Evolutionary conservation across 2,113 vertebrate species (phyloP), one percentile per base, ranked within the genome.

Genomic region (Oncorhynchus clarkii): DNA sequence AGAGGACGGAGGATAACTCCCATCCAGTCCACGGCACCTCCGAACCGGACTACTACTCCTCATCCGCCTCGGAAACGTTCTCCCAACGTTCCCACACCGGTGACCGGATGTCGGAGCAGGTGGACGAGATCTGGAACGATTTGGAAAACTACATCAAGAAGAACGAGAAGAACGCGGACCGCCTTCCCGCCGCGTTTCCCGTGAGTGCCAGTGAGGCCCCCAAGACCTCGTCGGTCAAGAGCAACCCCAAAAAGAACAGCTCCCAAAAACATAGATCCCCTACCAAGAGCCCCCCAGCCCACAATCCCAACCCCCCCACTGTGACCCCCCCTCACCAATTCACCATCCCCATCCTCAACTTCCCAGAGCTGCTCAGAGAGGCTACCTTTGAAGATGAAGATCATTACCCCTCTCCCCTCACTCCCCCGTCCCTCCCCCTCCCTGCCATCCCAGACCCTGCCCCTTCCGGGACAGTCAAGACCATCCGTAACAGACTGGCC

Each of bases 121-220:
- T 97, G 0, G 96, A 99, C 2, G 96, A 98, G 87, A 98, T 99
- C 88, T 99, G 98, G 97, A 97, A 96, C 1, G 98, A 99, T 78
- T 87, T 99, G 74, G 98, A 99, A 89, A 98, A 98, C 84, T 99
- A 99, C 89, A 99, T 99, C 86, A 97, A 96, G 88, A 95, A 92
- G 85, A 99, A 98, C 5, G 96, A 99, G 82, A 98, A 96, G 88
- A 96, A 96, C 68, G 93, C 94, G 14, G 97, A 99, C 60, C 89
- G 93, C 5, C 94, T 96, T 49, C 95, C 97, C 0, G 97, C 97
- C 0, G 96, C 97, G 0, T 99, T 99, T 83, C 98, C 98, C 0
- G 97, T 99, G 4, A 93, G 78, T 67, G 26, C 87, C 78, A 45
- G 31, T 26, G 71, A 89, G 70, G 85, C 90, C 0, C 77, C 77